Evolutionary conservation across 2,797 vertebrate species (phyloP), one percentile per base, ranked within the genome.

Genomic region (Gobionotothen gibberifrons): DNA sequence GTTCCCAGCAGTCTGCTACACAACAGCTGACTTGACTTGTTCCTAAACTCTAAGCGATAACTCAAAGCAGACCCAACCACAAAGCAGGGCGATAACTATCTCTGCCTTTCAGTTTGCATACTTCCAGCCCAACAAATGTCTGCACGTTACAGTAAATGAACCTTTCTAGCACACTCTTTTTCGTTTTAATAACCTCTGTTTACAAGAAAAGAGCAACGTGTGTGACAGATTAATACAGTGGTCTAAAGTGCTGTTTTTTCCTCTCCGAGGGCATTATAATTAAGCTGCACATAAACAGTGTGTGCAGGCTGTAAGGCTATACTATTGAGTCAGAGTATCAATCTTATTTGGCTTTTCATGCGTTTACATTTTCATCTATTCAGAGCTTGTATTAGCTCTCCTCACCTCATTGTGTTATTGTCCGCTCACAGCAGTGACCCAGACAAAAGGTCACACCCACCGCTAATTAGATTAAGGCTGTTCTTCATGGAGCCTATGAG

Each of bases 391-490:
- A 70, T 81, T 70, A 42, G 62, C 73, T 82, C 64, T 79, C 54
- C 21, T 81, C 5, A 36, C 69, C 86, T 84, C 65, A 64, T 52
- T 57, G 68, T 81, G 69, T 80, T 81, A 39, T 64, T 82, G 72
- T 89, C 72, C 72, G 76, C 76, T 83, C 82, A 85, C 70, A 73
- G 58, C 80, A 4, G 65, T 83, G 83, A 87, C 85, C 79, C 81
- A 85, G 79, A 87, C 80, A 32, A 71, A 85, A 85, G 87, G 86
- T 92, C 87, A 84, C 82, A 67, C 80, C 59, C 65, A 76, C 67
- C 77, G 73, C 66, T 91, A 89, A 93, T 92, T 91, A 71, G 71
- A 91, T 90, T 87, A 92, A 81, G 57, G 53, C 63, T 53, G 66
- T 69, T 82, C 74, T 77, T 82, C 53, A 64, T 54, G 51, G 36